phyloP scores from a whole-genome alignment of 2,113 vertebrate genomes.

The Pogonocichla stellata region DNA sequence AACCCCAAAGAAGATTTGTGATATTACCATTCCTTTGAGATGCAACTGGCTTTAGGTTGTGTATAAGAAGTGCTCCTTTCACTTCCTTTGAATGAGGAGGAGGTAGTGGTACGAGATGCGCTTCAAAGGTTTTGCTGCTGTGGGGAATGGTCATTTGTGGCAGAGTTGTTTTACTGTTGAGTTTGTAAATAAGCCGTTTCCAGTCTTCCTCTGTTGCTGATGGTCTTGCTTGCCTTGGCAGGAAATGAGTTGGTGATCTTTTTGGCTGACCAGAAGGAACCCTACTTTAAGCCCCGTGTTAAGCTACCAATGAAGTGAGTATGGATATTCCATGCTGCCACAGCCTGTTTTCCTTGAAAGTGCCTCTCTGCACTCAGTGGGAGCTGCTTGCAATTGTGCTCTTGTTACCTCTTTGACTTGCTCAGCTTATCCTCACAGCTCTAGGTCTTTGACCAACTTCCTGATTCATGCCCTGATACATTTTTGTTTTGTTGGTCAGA shows the following conservation, averaged over 20 bases:
- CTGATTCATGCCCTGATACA: neutral
- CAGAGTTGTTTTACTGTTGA: neutral
- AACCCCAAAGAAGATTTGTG: neutral
- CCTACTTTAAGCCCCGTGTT: slow-evolving; percentile 94
- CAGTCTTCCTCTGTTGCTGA: neutral
- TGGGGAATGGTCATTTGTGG: neutral
- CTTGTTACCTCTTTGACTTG: neutral
- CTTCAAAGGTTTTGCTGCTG: neutral
- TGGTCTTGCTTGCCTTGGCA: slow-evolving; percentile 70
- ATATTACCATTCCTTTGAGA: neutral
- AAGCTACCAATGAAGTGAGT: slow-evolving; percentile 80
- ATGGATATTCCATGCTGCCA: neutral
- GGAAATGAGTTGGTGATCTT: slow-evolving; percentile 88
- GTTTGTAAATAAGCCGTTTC: neutral
- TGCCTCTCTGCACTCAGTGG: neutral
- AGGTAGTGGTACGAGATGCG: neutral
- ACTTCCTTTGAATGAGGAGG: neutral
- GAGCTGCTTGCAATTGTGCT: neutral
- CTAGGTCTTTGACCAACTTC: neutral
- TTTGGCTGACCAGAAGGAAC: slow-evolving; percentile 88
- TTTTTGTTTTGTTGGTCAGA: neutral
- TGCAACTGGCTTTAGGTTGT: neutral
- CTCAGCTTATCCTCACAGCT: neutral
- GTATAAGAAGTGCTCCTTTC: neutral
- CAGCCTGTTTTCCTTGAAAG: neutral